Evolutionary conservation across 1,140 invertebrate genomes (phyloP), one percentile per base, ranked within the genome.

Genomic region (Drosophila sproati): DNA sequence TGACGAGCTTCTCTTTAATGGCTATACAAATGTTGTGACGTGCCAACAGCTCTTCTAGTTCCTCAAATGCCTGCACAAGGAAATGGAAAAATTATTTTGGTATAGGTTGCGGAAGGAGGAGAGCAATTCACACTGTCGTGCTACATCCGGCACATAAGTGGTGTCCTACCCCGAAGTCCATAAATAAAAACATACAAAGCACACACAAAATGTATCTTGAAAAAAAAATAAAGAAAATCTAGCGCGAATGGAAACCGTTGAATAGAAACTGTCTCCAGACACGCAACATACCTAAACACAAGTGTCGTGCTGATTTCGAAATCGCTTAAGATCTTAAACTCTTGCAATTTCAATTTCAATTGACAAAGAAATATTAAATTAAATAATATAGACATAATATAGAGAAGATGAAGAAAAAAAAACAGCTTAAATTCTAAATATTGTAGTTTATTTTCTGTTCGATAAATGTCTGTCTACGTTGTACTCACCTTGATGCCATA

Each of bases 1-100:
- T 99, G 28, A 98, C 96, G 41, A 99, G 94, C 85, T 98, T 98
- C 92, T 98, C 98, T 91, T 98, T 98, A 28, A 97, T 95, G 6
- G 98, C 98, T 74, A 99, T 98, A 93, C 98, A 99, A 92, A 99
- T 98, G 76, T 96, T 95, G 90, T 96, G 94, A 63, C 95, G 94
- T 1, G 95, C 95, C 20, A 99, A 92, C 2, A 97, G 93, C 52
- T 96, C 96, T 92, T 98, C 97, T 60, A 99, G 93, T 87, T 98
- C 97, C 92, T 98, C 97, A 91, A 98, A 98, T 29, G 98, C 98
- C 98, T 99, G 94, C 94, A 63, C 57, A 74, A 60, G 7, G 32
- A 68, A 69, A 60, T 39, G 31, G 32, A 43, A 57, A 4, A 55
- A 56, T 66, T 64, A 55, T 28, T 41, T 35, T 55, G 3, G 10